Evolutionary conservation across 2,113 vertebrate species (phyloP).

Genomic region (Taxidea taxus): DNA sequence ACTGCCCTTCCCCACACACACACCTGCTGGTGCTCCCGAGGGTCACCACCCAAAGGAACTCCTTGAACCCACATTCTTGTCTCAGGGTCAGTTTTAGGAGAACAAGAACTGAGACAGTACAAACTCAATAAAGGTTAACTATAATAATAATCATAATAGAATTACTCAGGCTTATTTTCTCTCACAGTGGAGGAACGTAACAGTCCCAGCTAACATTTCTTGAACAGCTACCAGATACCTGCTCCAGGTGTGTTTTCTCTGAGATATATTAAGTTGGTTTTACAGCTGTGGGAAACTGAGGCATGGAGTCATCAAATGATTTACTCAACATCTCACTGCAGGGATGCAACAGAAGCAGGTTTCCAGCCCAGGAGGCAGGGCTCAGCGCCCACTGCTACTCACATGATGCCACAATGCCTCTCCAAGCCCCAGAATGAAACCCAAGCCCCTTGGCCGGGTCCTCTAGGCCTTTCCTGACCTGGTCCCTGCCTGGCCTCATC

Average conservation of each 20-base stretch:
- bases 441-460: neutral
- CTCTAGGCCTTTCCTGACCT: neutral
- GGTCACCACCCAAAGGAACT: neutral
- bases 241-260: neutral
- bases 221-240: neutral
- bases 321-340: neutral
- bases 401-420: neutral
- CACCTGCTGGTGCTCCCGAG: neutral
- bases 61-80: neutral
- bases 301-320: neutral
- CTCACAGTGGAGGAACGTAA: neutral
- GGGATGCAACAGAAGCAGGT: neutral
- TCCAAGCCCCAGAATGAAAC: neutral
- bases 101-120: neutral
- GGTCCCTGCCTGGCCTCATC: neutral
- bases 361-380: neutral
- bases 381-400: neutral
- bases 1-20: accelerated
- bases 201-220: neutral
- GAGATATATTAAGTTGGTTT: neutral
- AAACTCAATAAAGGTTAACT: neutral
- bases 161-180: neutral
- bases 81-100: neutral
- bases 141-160: neutral
- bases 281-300: neutral